Percentiles rank a stretch among this genome's conserved stretches.
These are phyloP conservation scores for Anguilla rostrata DNA, from an alignment of 2,113 vertebrate species.

Conservation along the genomic window DNA sequence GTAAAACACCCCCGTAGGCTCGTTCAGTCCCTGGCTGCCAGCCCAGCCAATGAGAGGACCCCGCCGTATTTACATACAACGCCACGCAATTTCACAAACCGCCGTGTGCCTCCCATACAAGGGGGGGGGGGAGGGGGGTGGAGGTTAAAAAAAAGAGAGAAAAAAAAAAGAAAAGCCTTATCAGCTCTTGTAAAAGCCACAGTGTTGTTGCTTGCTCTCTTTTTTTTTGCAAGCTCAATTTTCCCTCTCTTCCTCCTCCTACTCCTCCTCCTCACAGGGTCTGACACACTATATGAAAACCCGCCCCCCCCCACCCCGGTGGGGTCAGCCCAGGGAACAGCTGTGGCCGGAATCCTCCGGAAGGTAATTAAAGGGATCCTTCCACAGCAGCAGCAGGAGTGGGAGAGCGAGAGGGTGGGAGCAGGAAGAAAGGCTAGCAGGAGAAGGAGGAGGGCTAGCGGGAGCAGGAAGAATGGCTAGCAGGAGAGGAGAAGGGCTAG, in stretches of 20 bases:
- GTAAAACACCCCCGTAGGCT: conserved; percentile 41
- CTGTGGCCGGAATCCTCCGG: conserved; percentile 10
- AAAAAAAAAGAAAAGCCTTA: conserved; percentile 8
- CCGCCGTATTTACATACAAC: conserved; percentile 51
- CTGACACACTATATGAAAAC: background rate
- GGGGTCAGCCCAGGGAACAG: background rate
- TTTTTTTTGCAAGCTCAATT: background rate
- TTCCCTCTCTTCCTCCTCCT: background rate
- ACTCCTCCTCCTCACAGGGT: background rate
- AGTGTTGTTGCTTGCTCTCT: background rate
- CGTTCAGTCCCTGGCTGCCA: conserved; percentile 39
- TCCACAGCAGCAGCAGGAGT: background rate
- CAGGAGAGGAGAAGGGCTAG: background rate
- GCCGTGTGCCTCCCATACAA: conserved; percentile 34
- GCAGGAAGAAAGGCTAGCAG: background rate
- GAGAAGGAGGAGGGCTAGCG: background rate
- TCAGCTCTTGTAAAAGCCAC: conserved; percentile 5
- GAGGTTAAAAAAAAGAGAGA: background rate
- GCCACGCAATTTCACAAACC: conserved; percentile 32
- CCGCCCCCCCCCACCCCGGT: background rate
- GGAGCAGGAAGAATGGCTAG: background rate
- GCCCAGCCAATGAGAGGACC: conserved; percentile 39
- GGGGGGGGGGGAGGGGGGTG: background rate
- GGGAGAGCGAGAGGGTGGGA: background rate
- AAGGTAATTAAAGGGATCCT: conserved; percentile 22